Base-by-base conservation (phyloP, 1,140 invertebrate species). In the Brachionus manjavacas region DNA sequence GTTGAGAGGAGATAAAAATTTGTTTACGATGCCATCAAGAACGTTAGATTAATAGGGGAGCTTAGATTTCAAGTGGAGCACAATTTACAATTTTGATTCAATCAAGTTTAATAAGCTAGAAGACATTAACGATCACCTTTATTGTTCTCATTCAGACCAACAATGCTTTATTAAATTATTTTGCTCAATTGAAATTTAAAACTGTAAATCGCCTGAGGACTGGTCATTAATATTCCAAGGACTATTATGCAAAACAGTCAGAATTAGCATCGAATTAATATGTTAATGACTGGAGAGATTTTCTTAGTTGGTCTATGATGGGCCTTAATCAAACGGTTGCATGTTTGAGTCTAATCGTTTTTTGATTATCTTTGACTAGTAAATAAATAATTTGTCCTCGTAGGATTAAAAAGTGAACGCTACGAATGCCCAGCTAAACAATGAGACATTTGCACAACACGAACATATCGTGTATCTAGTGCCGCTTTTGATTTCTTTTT, bases 151-250 rank as follows among this genome's bases (percentile, higher is more conserved):
- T 76, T 76, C 23, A 49, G 20, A 25, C 28, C 12, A 23, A 76
- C 11, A 49, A 14, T 76, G 4, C 41, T 76, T 76, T 76, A 49
- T 76, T 76, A 76, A 76, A 76, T 76, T 76, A 76, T 25, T 76
- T 52, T 76, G 43, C 72, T 76, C 72, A 76, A 76, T 76, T 76
- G 72, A 76, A 49, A 20, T 41, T 20, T 60, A 60, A 60, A 60
- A 74, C 9, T 74, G 3, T 43, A 23, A 25, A 46, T 49, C 41
- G 72, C 72, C 46, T 20, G 72, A 76, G 72, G 72, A 76, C 20
- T 46, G 0, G 2, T 46, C 23, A 49, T 49, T 49, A 49, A 49
- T 49, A 49, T 49, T 49, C 72, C 23, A 76, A 46, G 16, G 72
- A 72, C 66, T 31, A 35, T 68, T 31, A 28, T 14, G 66, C 25